Evolutionary conservation across 2,888 invertebrate genomes (phyloP).

Genomic region (Panzeria rudis): DNA sequence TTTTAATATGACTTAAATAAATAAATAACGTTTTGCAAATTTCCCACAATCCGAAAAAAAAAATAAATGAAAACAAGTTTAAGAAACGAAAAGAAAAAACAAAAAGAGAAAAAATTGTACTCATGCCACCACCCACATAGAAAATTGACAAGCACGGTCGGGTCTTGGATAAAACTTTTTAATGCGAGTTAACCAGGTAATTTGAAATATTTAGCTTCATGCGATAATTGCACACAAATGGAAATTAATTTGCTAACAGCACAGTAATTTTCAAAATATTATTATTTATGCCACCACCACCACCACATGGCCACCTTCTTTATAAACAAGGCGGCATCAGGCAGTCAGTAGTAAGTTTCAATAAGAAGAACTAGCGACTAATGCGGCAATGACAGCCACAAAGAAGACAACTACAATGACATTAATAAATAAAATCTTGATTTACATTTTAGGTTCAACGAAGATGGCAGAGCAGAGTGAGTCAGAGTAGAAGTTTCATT

Average conservation of each 20-base stretch:
- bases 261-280: conserved; percentile 70
- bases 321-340: conserved; percentile 12
- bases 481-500: conserved; percentile 44
- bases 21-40: conserved; percentile 70
- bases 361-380: conserved; percentile 53
- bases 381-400: conserved; percentile 38
- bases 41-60: conserved; percentile 59
- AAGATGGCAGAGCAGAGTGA: conserved; percentile 14
- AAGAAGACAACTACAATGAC: conserved; percentile 10
- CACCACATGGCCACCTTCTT: background rate
- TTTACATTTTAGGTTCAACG: conserved; percentile 30
- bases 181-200: conserved; percentile 72
- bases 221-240: conserved; percentile 83
- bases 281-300: conserved; percentile 68
- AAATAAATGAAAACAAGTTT: conserved; percentile 20
- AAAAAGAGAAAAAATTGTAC: conserved; percentile 38
- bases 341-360: conserved; percentile 45
- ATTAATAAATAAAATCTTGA: conserved; percentile 71
- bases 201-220: conserved; percentile 70
- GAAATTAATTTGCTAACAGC: conserved; percentile 82
- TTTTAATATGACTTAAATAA: conserved; percentile 60
- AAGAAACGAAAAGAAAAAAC: conserved; percentile 3
- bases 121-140: conserved; percentile 46
- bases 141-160: conserved; percentile 61
- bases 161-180: conserved; percentile 65